Base-by-base conservation (phyloP, 2,113 vertebrate genomes). In the Cebus imitator region DNA sequence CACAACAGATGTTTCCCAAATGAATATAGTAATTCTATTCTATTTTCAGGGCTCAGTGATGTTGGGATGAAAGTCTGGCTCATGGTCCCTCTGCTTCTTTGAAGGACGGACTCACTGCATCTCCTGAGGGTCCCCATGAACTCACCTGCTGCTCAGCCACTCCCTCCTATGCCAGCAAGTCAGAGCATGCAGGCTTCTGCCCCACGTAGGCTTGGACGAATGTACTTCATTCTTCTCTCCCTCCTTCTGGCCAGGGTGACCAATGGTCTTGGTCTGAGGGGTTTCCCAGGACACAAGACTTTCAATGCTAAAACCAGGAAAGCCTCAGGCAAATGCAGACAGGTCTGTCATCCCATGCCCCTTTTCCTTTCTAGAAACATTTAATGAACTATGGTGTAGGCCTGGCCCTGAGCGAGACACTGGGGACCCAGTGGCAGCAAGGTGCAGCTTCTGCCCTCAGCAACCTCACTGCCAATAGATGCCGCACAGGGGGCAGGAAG, bases 1-100 rank as follows among this genome's bases (percentile, higher is more conserved):
- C 30, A 95, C 90, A 66, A 55, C 81, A 93, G 89, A 75, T 94
- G 73, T 52, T 96, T 89, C 61, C 89, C 80, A 94, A 86, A 86
- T 88, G 58, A 73, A 90, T 72, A 72, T 40, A 70, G 64, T 23
- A 57, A 80, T 43, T 84, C 81, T 86, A 80, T 43, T 84, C 81
- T 86, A 68, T 94, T 88, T 93, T 90, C 82, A 94, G 86, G 86
- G 95, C 83, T 82, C 61, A 83, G 0, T 92, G 73, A 64, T 66
- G 79, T 72, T 66, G 86, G 58, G 81, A 80, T 87, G 27, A 64
- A 90, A 6, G 52, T 79, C 75, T 58, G 45, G 32, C 40, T 83
- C 78, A 32, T 11, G 16, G 12, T 95, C 35, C 55, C 68, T 81
- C 94, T 72, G 50, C 83, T 79, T 43, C 78, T 86, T 43, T 50